phyloP scores from a whole-genome alignment of 2,888 invertebrate species.

The Himalopsyche japonica region DNA sequence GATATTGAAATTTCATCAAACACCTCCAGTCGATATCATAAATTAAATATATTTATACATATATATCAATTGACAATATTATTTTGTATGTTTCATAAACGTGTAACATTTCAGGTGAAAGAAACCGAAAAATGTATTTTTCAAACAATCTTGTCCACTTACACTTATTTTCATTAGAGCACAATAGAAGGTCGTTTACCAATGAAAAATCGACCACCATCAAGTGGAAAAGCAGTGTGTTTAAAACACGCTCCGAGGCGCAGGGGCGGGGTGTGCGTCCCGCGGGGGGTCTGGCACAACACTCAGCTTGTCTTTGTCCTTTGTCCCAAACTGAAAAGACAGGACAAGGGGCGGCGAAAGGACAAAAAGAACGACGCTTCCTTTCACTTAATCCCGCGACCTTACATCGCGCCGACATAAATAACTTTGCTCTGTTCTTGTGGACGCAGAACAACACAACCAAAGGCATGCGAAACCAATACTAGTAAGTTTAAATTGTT shows the following conservation, averaged over 20 bases:
- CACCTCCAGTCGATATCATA: no score
- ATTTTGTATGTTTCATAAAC: neutral
- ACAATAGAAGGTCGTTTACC: neutral
- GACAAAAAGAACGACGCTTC: neutral
- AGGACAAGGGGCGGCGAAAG: neutral
- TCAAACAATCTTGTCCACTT: neutral
- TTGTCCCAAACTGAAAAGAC: conserved; percentile 3
- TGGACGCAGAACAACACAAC: neutral
- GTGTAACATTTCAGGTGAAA: neutral
- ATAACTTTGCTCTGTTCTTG: conserved; percentile 11
- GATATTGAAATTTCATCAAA: no score
- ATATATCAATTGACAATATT: no score
- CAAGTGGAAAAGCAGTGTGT: neutral
- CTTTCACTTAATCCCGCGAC: conserved; percentile 13
- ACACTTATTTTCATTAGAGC: neutral
- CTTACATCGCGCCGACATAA: conserved; percentile 15
- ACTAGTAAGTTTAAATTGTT: no score
- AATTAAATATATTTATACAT: no score
- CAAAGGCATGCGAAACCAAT: neutral
- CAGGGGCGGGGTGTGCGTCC: neutral
- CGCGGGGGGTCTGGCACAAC: neutral
- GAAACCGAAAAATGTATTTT: neutral
- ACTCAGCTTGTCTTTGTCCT: neutral
- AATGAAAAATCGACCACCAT: neutral
- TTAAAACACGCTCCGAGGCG: neutral